Conservation (phyloP, 2,888 invertebrate species). For the Lasioglossum oenotherae region DNA sequence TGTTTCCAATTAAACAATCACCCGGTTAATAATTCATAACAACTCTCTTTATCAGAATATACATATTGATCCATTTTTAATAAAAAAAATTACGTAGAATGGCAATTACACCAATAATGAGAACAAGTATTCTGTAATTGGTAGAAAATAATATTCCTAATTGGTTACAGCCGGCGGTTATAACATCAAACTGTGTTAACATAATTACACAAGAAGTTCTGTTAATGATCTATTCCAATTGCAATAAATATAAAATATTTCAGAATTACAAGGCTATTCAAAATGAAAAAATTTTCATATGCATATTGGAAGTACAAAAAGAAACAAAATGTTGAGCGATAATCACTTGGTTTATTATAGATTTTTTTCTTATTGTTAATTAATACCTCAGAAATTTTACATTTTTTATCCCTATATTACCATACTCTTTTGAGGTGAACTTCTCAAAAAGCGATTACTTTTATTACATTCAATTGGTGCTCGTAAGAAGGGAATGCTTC, state of each 20-base stretch:
- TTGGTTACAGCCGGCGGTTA: too few relatives aligned
- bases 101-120: not conserved
- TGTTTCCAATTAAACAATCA: not conserved
- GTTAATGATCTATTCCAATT: not conserved
- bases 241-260: not conserved
- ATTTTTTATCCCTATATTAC: too few relatives aligned
- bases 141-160: not conserved
- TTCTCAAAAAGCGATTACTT: too few relatives aligned
- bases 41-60: not conserved
- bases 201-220: not conserved
- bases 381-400: not conserved
- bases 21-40: not conserved
- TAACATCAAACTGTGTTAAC: not conserved
- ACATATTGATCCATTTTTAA: not conserved
- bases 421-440: too few relatives aligned
- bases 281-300: not conserved
- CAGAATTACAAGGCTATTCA: not conserved
- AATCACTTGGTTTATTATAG: too few relatives aligned
- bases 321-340: not conserved
- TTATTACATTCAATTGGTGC: too few relatives aligned
- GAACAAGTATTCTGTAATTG: not conserved
- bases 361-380: too few relatives aligned
- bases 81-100: not conserved
- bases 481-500: too few relatives aligned
- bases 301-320: not conserved